Evolutionary conservation across 2,113 vertebrate species (phyloP), one percentile per base, ranked within the genome.

Genomic region (Sturnus vulgaris): DNA sequence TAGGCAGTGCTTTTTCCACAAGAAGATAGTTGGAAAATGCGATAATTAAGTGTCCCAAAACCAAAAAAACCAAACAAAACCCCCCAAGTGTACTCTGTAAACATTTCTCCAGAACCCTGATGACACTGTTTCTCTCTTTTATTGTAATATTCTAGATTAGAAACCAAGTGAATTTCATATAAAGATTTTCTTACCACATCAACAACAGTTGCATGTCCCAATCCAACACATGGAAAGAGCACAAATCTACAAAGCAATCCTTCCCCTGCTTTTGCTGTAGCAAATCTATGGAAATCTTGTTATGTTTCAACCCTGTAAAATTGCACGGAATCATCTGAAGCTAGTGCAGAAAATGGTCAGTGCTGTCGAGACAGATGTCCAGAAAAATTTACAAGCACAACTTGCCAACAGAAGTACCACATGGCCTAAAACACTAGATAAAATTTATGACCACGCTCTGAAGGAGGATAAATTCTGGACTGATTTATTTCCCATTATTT

Each of bases 1-100:
- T 23, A 85, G 35, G 7, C 57, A 65, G 4, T 25, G 10, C 19
- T 85, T 75, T 70, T 82, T 33, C 11, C 25, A 70, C 11, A 70
- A 42, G 63, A 60, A n/a, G 4, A 35, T 5, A 46, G 12, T 7
- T 3, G 8, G 6, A 37, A 85, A 75, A 59, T 3, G 3, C 2
- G 0, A 12, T 30, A n/a, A 65, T 35, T 63, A 39, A 11, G 1
- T 49, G 47, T 31, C 7, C n/a, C 3, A 50, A 82, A 82, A 37
- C 14, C 6, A 47, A 55, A 77, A 39, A 22, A n/a, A 0, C 2
- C 2, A 17, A 50, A 42, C 2, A 35, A 50, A 27, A 5, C 2
- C 6, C 31, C 27, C 13, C 28, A 59, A 21, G 5, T 5, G 7
- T 15, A 49, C 33, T 82, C 35, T 65, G 7, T 31, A 92, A 90